Evolutionary conservation across 2,113 vertebrate species (phyloP).

Genomic region (Serinus canaria): DNA sequence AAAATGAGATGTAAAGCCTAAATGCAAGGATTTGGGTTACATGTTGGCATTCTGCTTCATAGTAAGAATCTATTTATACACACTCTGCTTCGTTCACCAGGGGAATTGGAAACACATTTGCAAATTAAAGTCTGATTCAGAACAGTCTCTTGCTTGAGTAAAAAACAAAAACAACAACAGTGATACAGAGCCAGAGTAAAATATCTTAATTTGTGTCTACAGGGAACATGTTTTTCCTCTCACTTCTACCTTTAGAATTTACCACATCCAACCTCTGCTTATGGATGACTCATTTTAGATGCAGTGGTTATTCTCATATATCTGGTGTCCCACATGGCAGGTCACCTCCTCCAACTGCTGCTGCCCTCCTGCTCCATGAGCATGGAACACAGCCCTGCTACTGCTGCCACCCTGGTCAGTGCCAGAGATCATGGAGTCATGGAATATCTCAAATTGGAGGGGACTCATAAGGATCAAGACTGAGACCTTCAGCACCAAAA

Average conservation of each 20-base stretch:
- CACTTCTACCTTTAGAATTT: neutral
- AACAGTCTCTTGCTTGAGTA: neutral
- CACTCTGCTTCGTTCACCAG: neutral
- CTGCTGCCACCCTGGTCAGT: neutral
- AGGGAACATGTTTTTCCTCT: neutral
- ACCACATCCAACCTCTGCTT: neutral
- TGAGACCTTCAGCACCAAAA: neutral
- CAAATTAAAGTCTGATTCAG: constrained; percentile 53
- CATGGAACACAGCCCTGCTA: neutral
- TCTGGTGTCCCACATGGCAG: neutral
- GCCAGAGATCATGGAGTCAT: neutral
- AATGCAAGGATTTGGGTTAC: neutral
- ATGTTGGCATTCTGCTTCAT: neutral
- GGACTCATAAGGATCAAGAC: fast-evolving
- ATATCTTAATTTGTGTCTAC: neutral
- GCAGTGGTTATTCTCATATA: neutral
- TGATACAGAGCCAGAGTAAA: constrained; percentile 18
- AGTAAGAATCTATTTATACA: constrained; percentile 12
- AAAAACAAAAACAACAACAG: constrained; percentile 23
- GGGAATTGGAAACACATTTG: constrained; percentile 19
- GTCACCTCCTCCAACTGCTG: neutral
- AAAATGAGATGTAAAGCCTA: neutral
- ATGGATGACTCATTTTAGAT: neutral
- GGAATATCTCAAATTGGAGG: neutral
- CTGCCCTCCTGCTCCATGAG: neutral